Evolutionary conservation across 2,797 vertebrate species (phyloP).

Genomic region (Heteromormyrus szaboi): DNA sequence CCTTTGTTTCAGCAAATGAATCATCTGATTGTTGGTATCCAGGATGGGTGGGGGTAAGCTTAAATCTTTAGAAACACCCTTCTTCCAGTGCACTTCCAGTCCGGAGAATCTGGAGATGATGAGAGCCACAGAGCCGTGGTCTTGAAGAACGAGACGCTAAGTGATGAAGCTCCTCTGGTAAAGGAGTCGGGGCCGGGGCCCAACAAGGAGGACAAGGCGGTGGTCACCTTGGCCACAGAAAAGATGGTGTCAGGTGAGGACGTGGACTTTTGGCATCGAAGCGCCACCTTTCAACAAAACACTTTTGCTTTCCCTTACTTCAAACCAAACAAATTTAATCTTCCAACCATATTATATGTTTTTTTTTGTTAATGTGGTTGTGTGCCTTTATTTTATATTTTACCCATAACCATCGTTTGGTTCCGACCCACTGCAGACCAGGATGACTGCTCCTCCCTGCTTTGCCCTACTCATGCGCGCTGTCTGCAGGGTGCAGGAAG

Average conservation of each 20-base stretch:
- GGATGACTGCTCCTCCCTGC: slow-evolving; percentile 63
- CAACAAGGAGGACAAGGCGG: slow-evolving; percentile 12
- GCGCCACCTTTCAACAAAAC: neutral
- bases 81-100: neutral
- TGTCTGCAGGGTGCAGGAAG: slow-evolving; percentile 60
- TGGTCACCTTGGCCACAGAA: slow-evolving; percentile 58
- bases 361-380: neutral
- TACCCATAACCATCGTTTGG: neutral
- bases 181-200: neutral
- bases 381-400: neutral
- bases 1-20: neutral
- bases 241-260: slow-evolving; percentile 78
- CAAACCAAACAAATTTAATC: neutral
- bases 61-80: neutral
- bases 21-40: neutral
- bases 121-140: slow-evolving; percentile 28
- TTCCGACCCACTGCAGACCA: slow-evolving; percentile 56
- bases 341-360: neutral
- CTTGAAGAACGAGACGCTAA: slow-evolving; percentile 41
- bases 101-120: slow-evolving; percentile 39
- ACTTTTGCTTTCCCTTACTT: neutral
- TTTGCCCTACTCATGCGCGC: slow-evolving; percentile 64
- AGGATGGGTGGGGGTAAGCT: neutral
- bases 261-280: neutral
- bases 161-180: slow-evolving; percentile 34